Evolutionary conservation across 2,113 vertebrate species (phyloP).

Genomic region (Phalacrocorax carbo): DNA sequence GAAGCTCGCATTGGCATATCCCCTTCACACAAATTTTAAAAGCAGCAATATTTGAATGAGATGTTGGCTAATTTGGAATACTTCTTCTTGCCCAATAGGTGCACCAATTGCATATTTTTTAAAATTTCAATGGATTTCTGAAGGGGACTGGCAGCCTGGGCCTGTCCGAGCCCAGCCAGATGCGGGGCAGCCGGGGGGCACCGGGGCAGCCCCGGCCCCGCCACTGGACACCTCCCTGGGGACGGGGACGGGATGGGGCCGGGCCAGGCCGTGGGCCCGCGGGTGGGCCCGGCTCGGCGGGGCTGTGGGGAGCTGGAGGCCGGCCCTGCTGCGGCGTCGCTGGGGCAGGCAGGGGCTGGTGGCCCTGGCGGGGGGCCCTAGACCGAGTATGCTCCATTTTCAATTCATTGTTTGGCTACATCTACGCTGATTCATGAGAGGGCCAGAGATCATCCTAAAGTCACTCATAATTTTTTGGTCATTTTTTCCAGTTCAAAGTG

Average conservation of each 20-base stretch:
- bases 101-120: neutral
- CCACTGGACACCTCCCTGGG: neutral
- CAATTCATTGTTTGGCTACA: neutral
- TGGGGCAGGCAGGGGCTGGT: neutral
- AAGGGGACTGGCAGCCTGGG: neutral
- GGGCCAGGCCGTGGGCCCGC: neutral
- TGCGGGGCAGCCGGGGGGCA: neutral
- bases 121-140: neutral
- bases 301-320: neutral
- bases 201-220: rapidly evolving
- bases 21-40: neutral
- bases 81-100: neutral
- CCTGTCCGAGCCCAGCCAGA: rapidly evolving
- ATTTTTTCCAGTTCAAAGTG: neutral
- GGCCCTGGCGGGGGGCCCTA: neutral
- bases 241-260: rapidly evolving
- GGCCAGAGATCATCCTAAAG: neutral
- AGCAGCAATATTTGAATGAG: neutral
- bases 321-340: rapidly evolving
- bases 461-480: neutral
- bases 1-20: neutral
- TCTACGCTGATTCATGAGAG: neutral
- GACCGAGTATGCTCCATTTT: neutral
- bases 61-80: neutral
- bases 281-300: rapidly evolving